Conservation (phyloP, 2,888 invertebrate species). For the Pyrrhosoma nymphula region DNA sequence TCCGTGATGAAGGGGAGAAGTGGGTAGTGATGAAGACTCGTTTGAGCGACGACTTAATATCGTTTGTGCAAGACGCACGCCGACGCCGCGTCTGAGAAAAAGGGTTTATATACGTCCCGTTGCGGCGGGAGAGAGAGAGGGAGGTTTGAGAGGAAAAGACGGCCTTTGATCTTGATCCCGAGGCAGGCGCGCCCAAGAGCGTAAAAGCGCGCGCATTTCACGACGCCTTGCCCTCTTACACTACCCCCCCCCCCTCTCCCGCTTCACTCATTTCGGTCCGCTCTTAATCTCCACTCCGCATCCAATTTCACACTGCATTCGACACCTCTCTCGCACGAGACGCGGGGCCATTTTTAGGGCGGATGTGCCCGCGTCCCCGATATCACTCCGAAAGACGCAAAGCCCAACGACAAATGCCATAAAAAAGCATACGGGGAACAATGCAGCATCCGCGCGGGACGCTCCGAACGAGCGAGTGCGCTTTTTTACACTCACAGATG, state of each 20-base stretch:
- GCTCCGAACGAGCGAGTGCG: no score
- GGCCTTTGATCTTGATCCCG: slow-evolving; percentile 11
- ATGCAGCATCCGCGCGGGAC: neutral
- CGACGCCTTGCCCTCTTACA: slow-evolving; percentile 16
- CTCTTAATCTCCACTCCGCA: neutral
- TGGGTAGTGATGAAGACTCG: neutral
- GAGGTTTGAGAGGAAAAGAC: neutral
- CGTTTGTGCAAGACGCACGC: neutral
- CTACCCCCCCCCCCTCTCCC: neutral
- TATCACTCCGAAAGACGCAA: neutral
- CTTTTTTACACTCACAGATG: no score
- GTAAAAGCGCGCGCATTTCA: neutral
- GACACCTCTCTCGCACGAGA: neutral
- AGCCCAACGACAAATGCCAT: neutral
- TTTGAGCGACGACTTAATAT: neutral
- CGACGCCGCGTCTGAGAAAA: neutral
- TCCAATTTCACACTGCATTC: slow-evolving; percentile 8
- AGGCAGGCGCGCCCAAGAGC: neutral
- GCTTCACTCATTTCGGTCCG: neutral
- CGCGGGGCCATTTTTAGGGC: neutral
- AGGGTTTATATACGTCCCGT: neutral
- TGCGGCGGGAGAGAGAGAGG: neutral
- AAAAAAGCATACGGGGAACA: neutral
- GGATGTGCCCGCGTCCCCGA: neutral
- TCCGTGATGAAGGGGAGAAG: neutral